Conservation (phyloP, 2,888 invertebrate species). For the Caenorhabditis angaria region DNA sequence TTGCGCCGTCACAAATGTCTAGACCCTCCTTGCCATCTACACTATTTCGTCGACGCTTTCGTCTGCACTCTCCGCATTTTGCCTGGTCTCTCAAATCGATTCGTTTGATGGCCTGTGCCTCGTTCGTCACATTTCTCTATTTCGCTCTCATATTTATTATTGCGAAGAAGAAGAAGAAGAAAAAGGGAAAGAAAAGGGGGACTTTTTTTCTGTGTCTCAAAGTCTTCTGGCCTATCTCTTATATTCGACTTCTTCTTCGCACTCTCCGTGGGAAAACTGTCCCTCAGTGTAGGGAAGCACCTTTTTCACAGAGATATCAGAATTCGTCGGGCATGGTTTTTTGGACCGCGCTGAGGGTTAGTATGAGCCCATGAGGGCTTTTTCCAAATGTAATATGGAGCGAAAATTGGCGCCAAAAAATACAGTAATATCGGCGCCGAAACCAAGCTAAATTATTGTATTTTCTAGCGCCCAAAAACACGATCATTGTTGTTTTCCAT, state of each 20-base stretch:
- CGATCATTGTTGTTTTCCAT: too few relatives aligned
- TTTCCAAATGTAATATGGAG: too few relatives aligned
- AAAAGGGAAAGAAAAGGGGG: not conserved
- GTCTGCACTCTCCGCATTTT: constrained; percentile 4
- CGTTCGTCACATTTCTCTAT: constrained; percentile 15
- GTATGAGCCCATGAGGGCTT: too few relatives aligned
- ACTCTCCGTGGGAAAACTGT: constrained; percentile 13
- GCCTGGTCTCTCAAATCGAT: constrained; percentile 11
- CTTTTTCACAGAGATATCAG: too few relatives aligned
- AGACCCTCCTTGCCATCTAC: not conserved
- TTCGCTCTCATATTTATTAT: constrained; percentile 1
- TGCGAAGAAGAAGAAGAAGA: not conserved
- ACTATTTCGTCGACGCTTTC: constrained; percentile 9
- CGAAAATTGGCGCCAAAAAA: too few relatives aligned
- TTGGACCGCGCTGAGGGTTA: too few relatives aligned
- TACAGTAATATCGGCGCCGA: too few relatives aligned
- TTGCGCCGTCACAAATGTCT: constrained; percentile 13
- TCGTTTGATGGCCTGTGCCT: constrained; percentile 13
- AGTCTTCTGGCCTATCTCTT: not conserved
- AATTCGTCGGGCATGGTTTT: too few relatives aligned
- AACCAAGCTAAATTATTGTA: too few relatives aligned
- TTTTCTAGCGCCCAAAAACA: too few relatives aligned
- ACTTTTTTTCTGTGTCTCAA: constrained; percentile 5
- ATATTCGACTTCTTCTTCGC: constrained; percentile 10
- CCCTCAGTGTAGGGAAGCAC: constrained; percentile 5